These are phyloP conservation scores for Varanus salvator DNA, from an alignment of 2,113 vertebrate species.

Conservation along the genomic window DNA sequence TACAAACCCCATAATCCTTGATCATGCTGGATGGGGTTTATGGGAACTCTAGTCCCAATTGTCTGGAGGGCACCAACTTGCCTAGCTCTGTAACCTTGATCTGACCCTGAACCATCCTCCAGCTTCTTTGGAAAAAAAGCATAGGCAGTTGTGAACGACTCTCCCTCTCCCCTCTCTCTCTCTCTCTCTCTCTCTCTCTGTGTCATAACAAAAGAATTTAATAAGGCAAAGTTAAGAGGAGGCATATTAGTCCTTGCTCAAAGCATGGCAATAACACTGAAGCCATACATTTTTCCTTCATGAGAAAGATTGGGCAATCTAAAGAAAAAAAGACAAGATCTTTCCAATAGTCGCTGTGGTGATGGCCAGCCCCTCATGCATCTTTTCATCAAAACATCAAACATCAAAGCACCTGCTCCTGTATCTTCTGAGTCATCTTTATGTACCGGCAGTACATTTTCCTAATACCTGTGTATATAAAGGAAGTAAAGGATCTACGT, in stretches of 20 bases:
- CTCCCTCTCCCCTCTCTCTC: background rate
- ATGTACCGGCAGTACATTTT: background rate
- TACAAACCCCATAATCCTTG: too few species aligned
- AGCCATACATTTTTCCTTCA: background rate
- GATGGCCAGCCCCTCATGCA: constrained; percentile 1
- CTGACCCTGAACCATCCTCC: too few species aligned
- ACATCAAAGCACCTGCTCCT: background rate
- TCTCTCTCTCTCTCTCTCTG: background rate
- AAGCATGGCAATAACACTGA: background rate
- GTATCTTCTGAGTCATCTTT: constrained; percentile 15
- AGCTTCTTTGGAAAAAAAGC: background rate
- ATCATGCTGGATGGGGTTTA: too few species aligned
- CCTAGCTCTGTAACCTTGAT: background rate
- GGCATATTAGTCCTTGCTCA: background rate
- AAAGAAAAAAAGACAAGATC: background rate
- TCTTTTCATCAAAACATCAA: constrained; percentile 21
- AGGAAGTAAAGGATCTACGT: background rate
- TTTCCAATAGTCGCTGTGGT: constrained; percentile 24
- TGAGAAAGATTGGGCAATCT: constrained; percentile 14
- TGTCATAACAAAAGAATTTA: background rate
- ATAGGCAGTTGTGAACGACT: background rate
- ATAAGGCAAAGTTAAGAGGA: background rate
- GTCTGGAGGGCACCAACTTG: too few species aligned
- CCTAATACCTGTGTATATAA: background rate
- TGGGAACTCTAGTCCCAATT: too few species aligned